Base-by-base conservation (phyloP, 1,140 invertebrate species). In the Drosophila ambigua region DNA sequence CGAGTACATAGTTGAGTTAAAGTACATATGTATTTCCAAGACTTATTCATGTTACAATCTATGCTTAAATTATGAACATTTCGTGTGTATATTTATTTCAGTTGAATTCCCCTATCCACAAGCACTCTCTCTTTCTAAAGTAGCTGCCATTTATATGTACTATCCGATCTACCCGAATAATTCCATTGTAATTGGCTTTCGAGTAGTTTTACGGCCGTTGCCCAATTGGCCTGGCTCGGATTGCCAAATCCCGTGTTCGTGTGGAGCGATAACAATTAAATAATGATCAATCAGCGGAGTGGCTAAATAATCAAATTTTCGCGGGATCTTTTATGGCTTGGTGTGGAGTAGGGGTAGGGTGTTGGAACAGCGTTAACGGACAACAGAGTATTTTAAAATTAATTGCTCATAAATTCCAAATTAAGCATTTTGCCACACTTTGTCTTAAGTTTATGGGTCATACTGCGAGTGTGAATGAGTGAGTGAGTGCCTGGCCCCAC, bases 371-470 rank as follows among this genome's bases (percentile, higher is more conserved):
- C 28, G 31, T 78, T 59, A 68, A 50, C 35, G 55, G 58, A 39
- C 51, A 41, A 51, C 11, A 39, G 65, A 85, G 73, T 74, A 75
- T 83, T 57, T 90, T 77, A 89, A 89, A 90, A 90, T 90, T 89
- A 90, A 89, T 90, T 90, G 80, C 78, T 90, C 83, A 89, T 89
- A 87, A 85, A 89, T 87, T 88, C 67, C 66, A 78, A 88, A 89
- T 89, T 89, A 89, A 89, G 78, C 79, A 77, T 88, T 88, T 88
- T 83, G 77, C 79, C 79, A 83, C 83, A 89, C 79, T 79, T 88
- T 71, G 83, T 63, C 69, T 77, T 74, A 73, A 71, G 77, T 80
- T 90, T 90, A 90, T 90, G 76, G 75, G 60, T 76, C 72, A 72
- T 72, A 59, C 64, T 62, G 60, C 48, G 49, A 83, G 75, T 72